These are phyloP conservation scores for Stichodactyla helianthus DNA, from an alignment of 64 coral and sea anemone species.

Conservation along the genomic window DNA sequence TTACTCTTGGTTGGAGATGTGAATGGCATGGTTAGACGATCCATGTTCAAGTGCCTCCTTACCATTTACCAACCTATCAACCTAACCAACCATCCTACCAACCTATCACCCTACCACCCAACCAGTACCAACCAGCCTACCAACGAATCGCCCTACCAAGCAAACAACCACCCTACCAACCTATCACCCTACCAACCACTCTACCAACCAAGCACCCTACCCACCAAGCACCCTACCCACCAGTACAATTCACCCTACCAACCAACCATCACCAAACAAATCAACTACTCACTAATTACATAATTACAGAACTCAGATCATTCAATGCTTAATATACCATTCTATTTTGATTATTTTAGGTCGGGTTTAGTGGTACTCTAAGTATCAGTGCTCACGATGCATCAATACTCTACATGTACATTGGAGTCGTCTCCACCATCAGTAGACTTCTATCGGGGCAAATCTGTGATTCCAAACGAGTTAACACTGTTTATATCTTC, in stretches of 20 bases:
- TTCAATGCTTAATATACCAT: neutral
- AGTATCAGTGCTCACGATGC: slow-evolving; percentile 12
- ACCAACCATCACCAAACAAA: neutral
- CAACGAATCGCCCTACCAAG: neutral
- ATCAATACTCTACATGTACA: slow-evolving; percentile 30
- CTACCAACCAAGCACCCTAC: neutral
- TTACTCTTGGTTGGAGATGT: too few relatives aligned
- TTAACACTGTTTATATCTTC: neutral
- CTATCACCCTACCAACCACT: neutral
- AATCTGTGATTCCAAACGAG: neutral
- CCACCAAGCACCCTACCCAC: neutral
- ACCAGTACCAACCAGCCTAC: neutral
- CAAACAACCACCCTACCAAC: neutral
- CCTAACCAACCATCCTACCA: neutral
- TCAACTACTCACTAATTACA: neutral
- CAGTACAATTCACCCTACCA: neutral
- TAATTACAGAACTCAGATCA: too few relatives aligned
- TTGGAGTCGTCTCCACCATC: slow-evolving; percentile 23
- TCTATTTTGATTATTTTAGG: neutral
- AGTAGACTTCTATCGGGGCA: neutral
- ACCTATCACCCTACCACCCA: neutral
- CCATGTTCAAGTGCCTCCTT: neutral
- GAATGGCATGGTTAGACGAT: too few relatives aligned
- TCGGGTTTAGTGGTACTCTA: neutral
- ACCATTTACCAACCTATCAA: neutral